Base-by-base conservation (phyloP, 2,797 vertebrate genomes). In the Sebastes wilsoni region DNA sequence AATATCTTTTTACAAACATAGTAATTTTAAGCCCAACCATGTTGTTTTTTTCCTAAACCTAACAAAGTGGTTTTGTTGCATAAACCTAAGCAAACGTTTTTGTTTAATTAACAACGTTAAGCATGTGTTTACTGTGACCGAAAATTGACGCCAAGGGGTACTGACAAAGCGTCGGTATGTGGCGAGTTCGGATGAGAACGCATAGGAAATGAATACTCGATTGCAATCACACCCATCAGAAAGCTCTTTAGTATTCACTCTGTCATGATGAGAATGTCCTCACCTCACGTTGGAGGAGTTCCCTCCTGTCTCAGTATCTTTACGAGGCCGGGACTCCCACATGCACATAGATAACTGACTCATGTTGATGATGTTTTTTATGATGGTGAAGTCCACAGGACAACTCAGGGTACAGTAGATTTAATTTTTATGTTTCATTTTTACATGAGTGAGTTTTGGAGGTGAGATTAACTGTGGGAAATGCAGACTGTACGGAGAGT, bases 231-330 rank as follows among this genome's bases (percentile, higher is more conserved):
- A 14, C 23, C 55, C 11, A 11, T 71, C 18, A 46, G 7, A 60
- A 56, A 59, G 14, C 11, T 12, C 30, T 42, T 42, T 14, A 6
- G 13, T 27, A 27, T 59, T 59, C 4, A 10, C n/a, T n/a, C n/a
- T 13, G 32, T 71, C 32, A 58, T 58, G 9, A 25, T 38, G 25
- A 71, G 36, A 49, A 16, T 30, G 13, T 22, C 22, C 12, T 30
- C 18, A 14, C 0, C 28, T 64, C 9, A 30, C n/a, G 2, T 2
- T 11, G 9, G 3, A 62, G 42, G 71, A 73, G 71, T 81, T 66
- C n/a, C 54, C 20, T 54, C 38, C 32, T 12, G 1, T 62, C 25
- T 54, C 69, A 62, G 13, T 64, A 77, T 82, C 71, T 74, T 78
- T 82, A 74, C 13, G 66, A 0, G 70, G 20, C 10, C 5, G 1